Evolutionary conservation across 2,113 vertebrate species (phyloP), one percentile per base, ranked within the genome.

Genomic region (Turnix velox): DNA sequence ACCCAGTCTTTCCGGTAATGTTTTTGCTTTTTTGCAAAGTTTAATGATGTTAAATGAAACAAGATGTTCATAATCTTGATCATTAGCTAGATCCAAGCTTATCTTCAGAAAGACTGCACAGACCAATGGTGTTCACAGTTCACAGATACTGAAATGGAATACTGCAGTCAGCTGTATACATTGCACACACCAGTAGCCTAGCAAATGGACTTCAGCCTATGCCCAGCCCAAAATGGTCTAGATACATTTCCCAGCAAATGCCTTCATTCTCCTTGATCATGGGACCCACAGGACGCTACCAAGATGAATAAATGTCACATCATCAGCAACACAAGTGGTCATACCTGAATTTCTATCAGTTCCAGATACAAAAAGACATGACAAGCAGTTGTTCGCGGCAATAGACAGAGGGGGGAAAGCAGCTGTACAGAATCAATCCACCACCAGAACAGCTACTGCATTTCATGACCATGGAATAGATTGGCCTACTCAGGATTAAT

Each of bases 111-210:
- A n/a, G 27, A 19, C 40, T 63, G 78, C 74, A 59, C 0, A 72
- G 43, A 33, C 71, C 54, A 51, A 19, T 51, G 68, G 43, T 77
- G 73, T 54, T 54, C 90, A 88, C 76, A 72, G 66, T 87, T 65
- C 87, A 62, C 88, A 90, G 87, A 76, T 23, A 90, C 24, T 33
- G 62, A 92, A 88, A 81, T 27, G 87, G 79, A 20, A 65, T 59
- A 57, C 92, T 78, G 52, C 93, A 94, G 69, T 75, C 61, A 96
- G 69, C 77, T 67, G 45, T 61, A 76, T 73, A 78, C 57, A 81
- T 73, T 67, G 45, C 57, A 76, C 76, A 78, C 57, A 81, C 31
- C 73, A 88, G 65, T 73, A 91, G 55, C 22, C 82, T n/a, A 84
- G 80, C 84, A 95, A 55, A 89, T 39, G 27, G 79, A 89, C 87